These are phyloP conservation scores for Oryctes rhinoceros DNA, from an alignment of 1,140 invertebrate species.

Conservation along the genomic window DNA sequence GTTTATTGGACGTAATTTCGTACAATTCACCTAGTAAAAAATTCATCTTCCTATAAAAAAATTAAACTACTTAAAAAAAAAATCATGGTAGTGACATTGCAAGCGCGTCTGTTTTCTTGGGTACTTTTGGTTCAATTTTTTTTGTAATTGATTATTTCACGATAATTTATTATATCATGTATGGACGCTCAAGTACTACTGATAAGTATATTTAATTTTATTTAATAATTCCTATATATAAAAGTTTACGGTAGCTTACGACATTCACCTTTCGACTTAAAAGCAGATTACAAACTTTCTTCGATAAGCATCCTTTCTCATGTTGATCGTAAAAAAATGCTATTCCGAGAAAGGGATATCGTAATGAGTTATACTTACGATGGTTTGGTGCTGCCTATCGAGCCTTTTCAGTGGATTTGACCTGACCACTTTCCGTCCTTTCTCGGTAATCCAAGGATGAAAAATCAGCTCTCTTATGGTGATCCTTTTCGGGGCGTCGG, in stretches of 20 bases:
- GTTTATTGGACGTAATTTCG: too few species aligned
- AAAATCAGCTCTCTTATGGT: conserved; percentile 52
- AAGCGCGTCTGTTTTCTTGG: too few species aligned
- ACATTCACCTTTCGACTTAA: not conserved
- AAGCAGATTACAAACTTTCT: conserved; percentile 45
- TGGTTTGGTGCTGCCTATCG: conserved; percentile 46
- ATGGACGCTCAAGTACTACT: too few species aligned
- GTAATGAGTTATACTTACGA: conserved; percentile 41
- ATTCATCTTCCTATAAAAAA: too few species aligned
- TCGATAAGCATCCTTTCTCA: not conserved
- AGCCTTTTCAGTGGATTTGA: conserved; percentile 53
- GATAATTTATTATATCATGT: too few species aligned
- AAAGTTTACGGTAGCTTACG: not conserved
- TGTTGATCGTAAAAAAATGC: not conserved
- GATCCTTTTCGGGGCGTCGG: conserved; percentile 55
- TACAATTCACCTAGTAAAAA: too few species aligned
- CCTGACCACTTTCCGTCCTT: conserved; percentile 53
- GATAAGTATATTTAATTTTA: too few species aligned
- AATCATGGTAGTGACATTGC: too few species aligned
- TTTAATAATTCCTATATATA: too few species aligned
- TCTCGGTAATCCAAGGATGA: conserved; percentile 59
- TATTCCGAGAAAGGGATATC: conserved; percentile 10
- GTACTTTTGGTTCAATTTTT: too few species aligned
- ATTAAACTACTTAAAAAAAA: too few species aligned
- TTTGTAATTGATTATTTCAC: too few species aligned